phyloP scores from a whole-genome alignment of 2,113 vertebrate genomes.

The Eudyptes chrysolophus region DNA sequence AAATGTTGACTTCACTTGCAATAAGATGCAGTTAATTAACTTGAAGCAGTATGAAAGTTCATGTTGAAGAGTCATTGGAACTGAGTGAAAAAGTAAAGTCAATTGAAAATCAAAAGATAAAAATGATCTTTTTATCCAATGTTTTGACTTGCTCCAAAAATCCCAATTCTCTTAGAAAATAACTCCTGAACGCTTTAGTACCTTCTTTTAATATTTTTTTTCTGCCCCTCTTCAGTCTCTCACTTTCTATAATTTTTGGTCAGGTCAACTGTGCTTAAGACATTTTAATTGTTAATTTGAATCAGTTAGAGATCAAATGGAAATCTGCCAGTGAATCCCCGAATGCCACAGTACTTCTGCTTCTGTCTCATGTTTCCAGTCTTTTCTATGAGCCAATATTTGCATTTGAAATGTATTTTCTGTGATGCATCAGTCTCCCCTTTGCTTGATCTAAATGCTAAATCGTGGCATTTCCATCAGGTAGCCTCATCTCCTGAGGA shows the following conservation, averaged over 20 bases:
- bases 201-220: not conserved
- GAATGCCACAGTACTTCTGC: not conserved
- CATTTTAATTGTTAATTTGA: not conserved
- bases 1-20: constrained; percentile 10
- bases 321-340: not conserved
- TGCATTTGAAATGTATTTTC: not conserved
- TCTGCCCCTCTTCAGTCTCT: not conserved
- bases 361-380: not conserved
- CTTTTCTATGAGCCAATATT: not conserved
- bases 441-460: not conserved
- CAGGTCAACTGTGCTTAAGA: not conserved
- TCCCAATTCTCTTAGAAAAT: not conserved
- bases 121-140: not conserved
- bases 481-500: not conserved
- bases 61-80: not conserved
- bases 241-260: not conserved
- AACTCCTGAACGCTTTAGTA: not conserved
- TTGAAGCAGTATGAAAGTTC: constrained; percentile 2
- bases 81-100: not conserved
- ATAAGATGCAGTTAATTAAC: constrained; percentile 28
- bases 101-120: not conserved
- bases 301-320: not conserved
- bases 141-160: not conserved
- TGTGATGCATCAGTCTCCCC: not conserved
- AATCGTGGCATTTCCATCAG: not conserved